A percentile compares a stretch with the other conserved stretches of the same genome.
phyloP scores from a whole-genome alignment of 1,140 invertebrate species.

The Cheumatopsyche charites region DNA sequence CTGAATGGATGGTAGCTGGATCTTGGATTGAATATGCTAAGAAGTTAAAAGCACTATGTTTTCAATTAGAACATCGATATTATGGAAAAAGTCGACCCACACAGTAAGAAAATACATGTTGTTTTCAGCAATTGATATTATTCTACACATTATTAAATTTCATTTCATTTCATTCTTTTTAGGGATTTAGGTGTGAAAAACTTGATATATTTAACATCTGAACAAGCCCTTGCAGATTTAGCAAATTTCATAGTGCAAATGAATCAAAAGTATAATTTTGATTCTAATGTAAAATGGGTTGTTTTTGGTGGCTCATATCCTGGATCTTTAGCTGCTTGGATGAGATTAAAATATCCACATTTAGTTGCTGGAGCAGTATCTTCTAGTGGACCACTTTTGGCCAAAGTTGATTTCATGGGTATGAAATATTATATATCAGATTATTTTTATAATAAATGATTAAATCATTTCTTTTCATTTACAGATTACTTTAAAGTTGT shows the following conservation, averaged over 20 bases:
- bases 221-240: constrained; percentile 88
- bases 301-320: constrained; percentile 93
- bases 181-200: constrained; percentile 80
- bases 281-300: constrained; percentile 79
- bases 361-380: constrained; percentile 84
- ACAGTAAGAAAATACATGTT: constrained; percentile 55
- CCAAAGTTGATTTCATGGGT: constrained; percentile 83
- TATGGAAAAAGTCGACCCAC: constrained; percentile 94
- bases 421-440: constrained; percentile 44
- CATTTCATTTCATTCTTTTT: too few relatives aligned
- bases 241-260: constrained; percentile 79
- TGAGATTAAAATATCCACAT: constrained; percentile 88
- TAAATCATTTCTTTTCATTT: constrained; percentile 50
- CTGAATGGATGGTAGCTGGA: constrained; percentile 84
- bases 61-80: constrained; percentile 90
- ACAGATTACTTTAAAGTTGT: constrained; percentile 80
- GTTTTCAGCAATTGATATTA: not conserved
- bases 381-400: constrained; percentile 85
- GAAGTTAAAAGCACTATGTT: constrained; percentile 79
- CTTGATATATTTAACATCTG: constrained; percentile 78
- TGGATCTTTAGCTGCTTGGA: constrained; percentile 89
- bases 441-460: constrained; percentile 12
- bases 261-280: constrained; percentile 69
- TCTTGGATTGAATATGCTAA: constrained; percentile 85
- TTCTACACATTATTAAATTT: too few relatives aligned